Evolutionary conservation across 2,113 vertebrate species (phyloP), one percentile per base, ranked within the genome.

Genomic region (Shinisaurus crocodilurus): DNA sequence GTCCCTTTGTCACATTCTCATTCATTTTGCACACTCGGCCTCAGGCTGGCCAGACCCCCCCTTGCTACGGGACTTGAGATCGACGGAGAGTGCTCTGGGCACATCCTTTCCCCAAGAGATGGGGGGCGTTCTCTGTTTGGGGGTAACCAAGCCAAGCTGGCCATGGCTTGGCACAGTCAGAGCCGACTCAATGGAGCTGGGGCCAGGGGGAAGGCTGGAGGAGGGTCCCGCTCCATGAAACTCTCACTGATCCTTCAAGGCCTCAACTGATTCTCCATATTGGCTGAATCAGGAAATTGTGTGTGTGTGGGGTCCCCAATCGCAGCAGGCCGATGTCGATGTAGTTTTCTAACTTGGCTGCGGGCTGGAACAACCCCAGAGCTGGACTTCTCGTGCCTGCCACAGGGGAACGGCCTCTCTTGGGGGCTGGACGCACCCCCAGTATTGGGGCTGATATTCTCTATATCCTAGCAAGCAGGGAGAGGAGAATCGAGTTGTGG

Each of bases 1-100:
- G n/a, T 89, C 25, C 72, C 82, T 65, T 91, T 72, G 16, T 88
- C 75, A 29, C 88, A 20, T 92, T 34, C 34, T 29, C 48, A 87
- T 3, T 81, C 67, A 54, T 81, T 89, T 45, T 72, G 85, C 69
- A 5, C 0, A 82, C 48, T 83, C 0, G 72, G 34, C 63, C 48
- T 85, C 50, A 25, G 6, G 0, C 86, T 63, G 87, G 84, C 79
- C 5, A 18, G 12, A 10, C 2, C 15, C 2, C 37, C 63, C 27
- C 60, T 29, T 6, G 23, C 16, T 85, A 43, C 67, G 48, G 60
- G 1, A 0, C 0, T 0, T 25, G 20, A 32, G 25, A 12, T 13
- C 6, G 9, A 32, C 29, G 27, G 43, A 7, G 15, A 74, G 72
- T 40, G n/a, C 10, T 29, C n/a, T 0, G 10, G 34, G 60, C 0